Percentiles rank a stretch among this genome's conserved stretches.
Conservation (phyloP, 2,888 invertebrate genomes). For the Hemicrepidius hirtus region DNA sequence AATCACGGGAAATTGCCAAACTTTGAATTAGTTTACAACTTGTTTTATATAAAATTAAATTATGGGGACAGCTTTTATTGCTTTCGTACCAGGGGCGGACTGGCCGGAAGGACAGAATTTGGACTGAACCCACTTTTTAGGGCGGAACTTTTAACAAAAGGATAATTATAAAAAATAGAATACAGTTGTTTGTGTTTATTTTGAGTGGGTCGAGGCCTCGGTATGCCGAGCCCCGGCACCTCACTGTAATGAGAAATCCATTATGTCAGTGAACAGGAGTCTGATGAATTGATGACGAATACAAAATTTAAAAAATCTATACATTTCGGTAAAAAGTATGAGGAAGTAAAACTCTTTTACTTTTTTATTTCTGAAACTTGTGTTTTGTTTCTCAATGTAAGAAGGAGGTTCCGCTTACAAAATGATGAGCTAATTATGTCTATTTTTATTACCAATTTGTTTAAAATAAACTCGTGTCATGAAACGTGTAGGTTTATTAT, state of each 20-base stretch:
- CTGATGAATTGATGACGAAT: no score
- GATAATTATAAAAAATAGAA: no score
- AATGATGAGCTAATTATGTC: slow-evolving; percentile 1
- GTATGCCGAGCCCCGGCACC: no score
- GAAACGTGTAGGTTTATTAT: background rate
- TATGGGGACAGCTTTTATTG: slow-evolving; percentile 36
- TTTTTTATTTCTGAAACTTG: no score
- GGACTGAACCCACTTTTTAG: background rate
- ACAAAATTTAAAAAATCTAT: no score
- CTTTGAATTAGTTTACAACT: slow-evolving; percentile 47
- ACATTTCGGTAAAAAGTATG: no score
- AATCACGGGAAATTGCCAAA: slow-evolving; percentile 50
- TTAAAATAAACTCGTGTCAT: background rate
- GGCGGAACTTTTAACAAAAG: no score
- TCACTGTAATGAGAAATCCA: no score
- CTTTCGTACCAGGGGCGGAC: slow-evolving; percentile 35
- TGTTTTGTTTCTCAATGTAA: no score
- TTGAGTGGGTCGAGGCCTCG: background rate
- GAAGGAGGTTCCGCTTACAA: background rate
- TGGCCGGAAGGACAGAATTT: slow-evolving; percentile 5
- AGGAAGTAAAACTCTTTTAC: no score
- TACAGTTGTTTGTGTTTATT: background rate
- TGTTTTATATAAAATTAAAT: slow-evolving; percentile 42
- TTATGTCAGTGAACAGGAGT: no score
- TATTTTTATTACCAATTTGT: slow-evolving; percentile 2